Evolutionary conservation across 2,113 vertebrate species (phyloP).

Genomic region (Gymnogyps californianus): DNA sequence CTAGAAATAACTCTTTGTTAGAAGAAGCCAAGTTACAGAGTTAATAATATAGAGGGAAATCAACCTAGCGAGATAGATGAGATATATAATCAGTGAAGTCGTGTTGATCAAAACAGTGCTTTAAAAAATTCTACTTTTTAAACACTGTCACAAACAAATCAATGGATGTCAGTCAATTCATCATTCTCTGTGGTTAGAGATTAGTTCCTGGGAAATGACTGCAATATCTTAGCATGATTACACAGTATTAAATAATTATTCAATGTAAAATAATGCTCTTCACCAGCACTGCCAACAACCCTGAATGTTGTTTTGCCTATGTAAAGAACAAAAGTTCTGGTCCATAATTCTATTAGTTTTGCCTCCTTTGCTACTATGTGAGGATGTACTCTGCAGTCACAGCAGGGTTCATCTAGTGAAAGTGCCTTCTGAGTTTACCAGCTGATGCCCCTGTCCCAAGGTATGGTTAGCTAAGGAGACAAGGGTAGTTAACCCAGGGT

Average conservation of each 20-base stretch:
- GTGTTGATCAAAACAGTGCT: not conserved
- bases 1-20: not conserved
- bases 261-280: not conserved
- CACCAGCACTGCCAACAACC: not conserved
- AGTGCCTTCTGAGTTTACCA: not conserved
- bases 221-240: not conserved
- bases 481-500: not conserved
- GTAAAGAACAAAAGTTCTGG: not conserved
- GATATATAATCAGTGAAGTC: not conserved
- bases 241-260: not conserved
- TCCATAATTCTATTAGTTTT: not conserved
- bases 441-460: not conserved
- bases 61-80: not conserved
- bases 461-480: not conserved
- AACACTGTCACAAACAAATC: slow-evolving; percentile 8
- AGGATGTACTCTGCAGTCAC: not conserved
- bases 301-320: not conserved
- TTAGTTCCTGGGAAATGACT: not conserved
- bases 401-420: not conserved
- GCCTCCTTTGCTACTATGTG: not conserved
- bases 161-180: not conserved
- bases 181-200: not conserved
- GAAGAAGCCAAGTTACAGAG: not conserved
- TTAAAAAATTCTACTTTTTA: slow-evolving; percentile 3
- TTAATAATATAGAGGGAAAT: not conserved